Percentiles rank a stretch among this genome's conserved stretches.
These are phyloP conservation scores for Lepus europaeus DNA, from an alignment of 2,113 vertebrate species.

Conservation along the genomic window DNA sequence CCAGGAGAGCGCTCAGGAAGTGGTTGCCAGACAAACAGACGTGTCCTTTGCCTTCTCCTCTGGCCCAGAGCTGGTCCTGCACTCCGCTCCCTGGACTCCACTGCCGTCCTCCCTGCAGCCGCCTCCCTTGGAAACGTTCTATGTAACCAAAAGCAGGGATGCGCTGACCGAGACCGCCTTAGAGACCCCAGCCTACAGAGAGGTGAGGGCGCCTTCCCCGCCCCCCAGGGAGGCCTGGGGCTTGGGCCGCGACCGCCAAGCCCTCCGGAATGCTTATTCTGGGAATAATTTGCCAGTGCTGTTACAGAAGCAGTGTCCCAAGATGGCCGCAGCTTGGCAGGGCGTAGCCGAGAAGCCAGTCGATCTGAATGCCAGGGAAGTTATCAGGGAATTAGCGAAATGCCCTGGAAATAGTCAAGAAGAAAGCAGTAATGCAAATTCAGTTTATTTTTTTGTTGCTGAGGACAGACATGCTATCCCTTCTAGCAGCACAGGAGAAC, in stretches of 20 bases:
- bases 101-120: conserved; percentile 59
- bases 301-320: conserved; percentile 50
- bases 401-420: conserved; percentile 31
- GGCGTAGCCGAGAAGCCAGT: conserved; percentile 63
- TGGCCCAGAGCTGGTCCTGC: conserved; percentile 42
- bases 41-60: conserved; percentile 25
- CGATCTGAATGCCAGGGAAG: conserved; percentile 59
- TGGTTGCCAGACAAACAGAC: conserved; percentile 3
- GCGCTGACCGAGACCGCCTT: conserved; percentile 84
- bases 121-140: conserved; percentile 79
- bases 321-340: conserved; percentile 52
- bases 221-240: conserved; percentile 69
- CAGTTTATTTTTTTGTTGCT: conserved; percentile 72
- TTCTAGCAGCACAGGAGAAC: conserved; percentile 55
- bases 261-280: conserved; percentile 64
- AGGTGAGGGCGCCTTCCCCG: conserved; percentile 32
- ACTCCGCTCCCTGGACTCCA: conserved; percentile 35
- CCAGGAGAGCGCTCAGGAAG: conserved; percentile 58
- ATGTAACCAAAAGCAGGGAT: conserved; percentile 85
- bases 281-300: conserved; percentile 54
- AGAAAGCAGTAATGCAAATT: conserved; percentile 47
- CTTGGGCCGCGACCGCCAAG: background rate
- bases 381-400: background rate
- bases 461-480: conserved; percentile 76
- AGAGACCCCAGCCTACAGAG: conserved; percentile 80